phyloP scores from a whole-genome alignment of 2,888 invertebrate species.

The Eupithecia insigniata region DNA sequence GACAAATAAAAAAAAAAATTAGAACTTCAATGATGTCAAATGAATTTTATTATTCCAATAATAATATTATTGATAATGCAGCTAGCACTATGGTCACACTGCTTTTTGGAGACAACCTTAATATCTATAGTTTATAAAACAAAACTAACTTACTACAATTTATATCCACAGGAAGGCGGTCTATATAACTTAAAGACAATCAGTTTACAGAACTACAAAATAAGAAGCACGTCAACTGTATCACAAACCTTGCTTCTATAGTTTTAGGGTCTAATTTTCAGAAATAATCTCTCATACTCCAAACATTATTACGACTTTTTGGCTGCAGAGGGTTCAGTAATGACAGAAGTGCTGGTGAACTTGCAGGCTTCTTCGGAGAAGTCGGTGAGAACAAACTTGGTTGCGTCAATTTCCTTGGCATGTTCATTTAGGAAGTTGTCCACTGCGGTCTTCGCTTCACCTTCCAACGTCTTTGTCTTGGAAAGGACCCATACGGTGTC shows the following conservation, averaged over 20 bases:
- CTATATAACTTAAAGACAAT: background rate
- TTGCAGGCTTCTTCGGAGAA: constrained; percentile 73
- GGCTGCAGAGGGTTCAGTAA: constrained; percentile 51
- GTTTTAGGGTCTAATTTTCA: background rate
- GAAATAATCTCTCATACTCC: background rate
- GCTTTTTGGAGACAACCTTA: background rate
- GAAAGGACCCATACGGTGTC: constrained; percentile 72
- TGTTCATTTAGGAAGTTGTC: constrained; percentile 66
- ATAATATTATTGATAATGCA: background rate
- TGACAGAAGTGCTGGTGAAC: constrained; percentile 56
- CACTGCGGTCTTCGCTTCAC: constrained; percentile 65
- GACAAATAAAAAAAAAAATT: background rate
- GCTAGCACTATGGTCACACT: background rate
- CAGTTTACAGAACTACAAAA: background rate
- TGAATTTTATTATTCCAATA: constrained; percentile 5
- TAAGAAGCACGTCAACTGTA: background rate
- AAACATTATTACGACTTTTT: constrained; percentile 22
- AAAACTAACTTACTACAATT: background rate
- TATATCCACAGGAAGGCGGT: background rate
- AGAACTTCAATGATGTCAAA: background rate
- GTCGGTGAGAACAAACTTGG: constrained; percentile 62
- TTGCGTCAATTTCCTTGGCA: constrained; percentile 61
- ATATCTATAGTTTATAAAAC: background rate
- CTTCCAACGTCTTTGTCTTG: constrained; percentile 64
- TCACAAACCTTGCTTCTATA: background rate